Conservation (phyloP, 2,113 vertebrate genomes). For the Sporophila hypoxantha region DNA sequence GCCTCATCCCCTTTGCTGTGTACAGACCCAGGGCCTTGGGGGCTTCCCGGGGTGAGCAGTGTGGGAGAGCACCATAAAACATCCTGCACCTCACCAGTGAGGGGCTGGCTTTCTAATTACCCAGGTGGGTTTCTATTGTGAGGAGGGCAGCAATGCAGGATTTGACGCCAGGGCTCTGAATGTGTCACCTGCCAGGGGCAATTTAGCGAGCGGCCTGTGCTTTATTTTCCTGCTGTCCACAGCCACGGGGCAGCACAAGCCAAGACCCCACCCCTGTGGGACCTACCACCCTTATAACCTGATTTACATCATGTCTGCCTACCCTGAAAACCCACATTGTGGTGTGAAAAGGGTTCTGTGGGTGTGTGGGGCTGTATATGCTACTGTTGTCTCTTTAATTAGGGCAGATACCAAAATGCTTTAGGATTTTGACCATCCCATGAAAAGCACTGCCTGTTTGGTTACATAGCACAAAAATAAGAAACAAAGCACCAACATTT, state of each 20-base stretch:
- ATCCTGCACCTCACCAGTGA: not conserved
- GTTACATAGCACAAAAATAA: not conserved
- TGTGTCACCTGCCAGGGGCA: slow-evolving; percentile 28
- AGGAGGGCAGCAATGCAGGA: slow-evolving; percentile 26
- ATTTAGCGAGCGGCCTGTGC: not conserved
- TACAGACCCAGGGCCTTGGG: not conserved
- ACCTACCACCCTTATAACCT: not conserved
- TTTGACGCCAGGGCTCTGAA: slow-evolving; percentile 54
- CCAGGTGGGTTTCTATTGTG: slow-evolving; percentile 55
- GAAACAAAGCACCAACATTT: not conserved
- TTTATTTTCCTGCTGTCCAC: not conserved
- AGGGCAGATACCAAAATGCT: not conserved
- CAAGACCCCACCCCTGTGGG: not conserved
- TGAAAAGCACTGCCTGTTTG: not conserved
- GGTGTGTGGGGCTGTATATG: accelerated
- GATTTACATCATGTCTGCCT: not conserved
- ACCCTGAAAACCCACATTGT: not conserved
- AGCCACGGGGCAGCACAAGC: not conserved
- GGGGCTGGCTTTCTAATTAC: slow-evolving; percentile 20
- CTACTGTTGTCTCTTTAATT: not conserved
- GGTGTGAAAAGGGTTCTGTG: not conserved
- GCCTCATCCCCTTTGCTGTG: not conserved
- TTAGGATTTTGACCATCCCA: not conserved
- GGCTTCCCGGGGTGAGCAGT: accelerated
- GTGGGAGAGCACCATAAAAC: slow-evolving; percentile 36